These are phyloP conservation scores for Triplophysa rosa DNA, from an alignment of 2,113 vertebrate genomes.

Conservation along the genomic window DNA sequence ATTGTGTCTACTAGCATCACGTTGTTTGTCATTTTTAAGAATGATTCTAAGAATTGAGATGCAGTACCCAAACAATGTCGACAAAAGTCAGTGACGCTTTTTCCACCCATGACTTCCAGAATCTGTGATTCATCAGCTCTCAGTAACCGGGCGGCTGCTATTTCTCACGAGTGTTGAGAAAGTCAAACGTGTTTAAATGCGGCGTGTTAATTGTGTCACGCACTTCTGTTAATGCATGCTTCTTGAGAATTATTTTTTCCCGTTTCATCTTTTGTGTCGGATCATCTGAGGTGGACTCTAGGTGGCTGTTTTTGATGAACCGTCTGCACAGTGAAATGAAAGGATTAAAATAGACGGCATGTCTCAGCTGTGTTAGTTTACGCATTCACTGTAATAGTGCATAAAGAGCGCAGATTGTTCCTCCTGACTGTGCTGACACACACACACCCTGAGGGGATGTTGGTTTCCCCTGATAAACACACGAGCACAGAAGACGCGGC, in stretches of 20 bases:
- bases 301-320: neutral
- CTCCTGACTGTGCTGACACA: neutral
- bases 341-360: constrained; percentile 1
- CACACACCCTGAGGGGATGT: constrained; percentile 39
- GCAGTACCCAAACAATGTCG: neutral
- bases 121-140: neutral
- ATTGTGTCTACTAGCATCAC: neutral
- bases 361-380: neutral
- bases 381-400: neutral
- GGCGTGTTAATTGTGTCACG: neutral
- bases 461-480: constrained; percentile 49
- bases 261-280: neutral
- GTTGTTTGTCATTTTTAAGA: neutral
- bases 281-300: neutral
- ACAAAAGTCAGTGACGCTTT: neutral
- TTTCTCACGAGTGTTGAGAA: neutral
- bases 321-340: constrained; percentile 15
- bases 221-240: neutral
- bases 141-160: neutral
- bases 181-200: neutral
- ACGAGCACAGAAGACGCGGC: constrained; percentile 25
- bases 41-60: neutral
- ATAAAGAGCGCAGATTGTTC: neutral
- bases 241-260: neutral
- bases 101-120: neutral